Evolutionary conservation across 2,113 vertebrate species (phyloP).

Genomic region (Rhea pennata): DNA sequence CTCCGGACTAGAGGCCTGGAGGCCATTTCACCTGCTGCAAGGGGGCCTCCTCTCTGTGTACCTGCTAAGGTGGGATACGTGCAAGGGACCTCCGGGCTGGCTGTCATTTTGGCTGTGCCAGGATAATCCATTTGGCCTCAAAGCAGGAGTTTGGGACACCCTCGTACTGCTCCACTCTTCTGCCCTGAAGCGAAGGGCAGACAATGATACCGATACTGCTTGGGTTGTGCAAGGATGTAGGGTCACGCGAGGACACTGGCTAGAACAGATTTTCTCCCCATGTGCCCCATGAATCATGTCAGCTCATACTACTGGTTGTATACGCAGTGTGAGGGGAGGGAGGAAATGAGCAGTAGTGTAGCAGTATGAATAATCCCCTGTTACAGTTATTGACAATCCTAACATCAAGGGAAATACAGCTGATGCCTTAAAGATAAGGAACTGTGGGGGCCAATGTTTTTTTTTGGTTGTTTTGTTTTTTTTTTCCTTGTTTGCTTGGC

Average conservation of each 20-base stretch:
- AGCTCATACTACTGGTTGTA: background rate
- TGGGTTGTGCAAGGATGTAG: background rate
- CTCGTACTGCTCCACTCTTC: background rate
- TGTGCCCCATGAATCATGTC: background rate
- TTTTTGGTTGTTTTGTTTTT: background rate
- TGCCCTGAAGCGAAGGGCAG: background rate
- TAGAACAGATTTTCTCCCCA: background rate
- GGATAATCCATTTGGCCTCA: background rate
- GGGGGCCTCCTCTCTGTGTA: background rate
- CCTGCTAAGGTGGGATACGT: background rate
- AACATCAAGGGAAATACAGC: background rate
- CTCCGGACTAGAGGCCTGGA: background rate
- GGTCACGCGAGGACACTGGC: background rate
- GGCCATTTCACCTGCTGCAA: background rate
- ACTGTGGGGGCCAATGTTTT: background rate
- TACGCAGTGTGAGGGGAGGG: background rate
- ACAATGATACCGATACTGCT: background rate
- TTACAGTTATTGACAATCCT: background rate
- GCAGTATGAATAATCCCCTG: background rate
- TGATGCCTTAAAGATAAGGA: background rate
- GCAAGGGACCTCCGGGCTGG: background rate
- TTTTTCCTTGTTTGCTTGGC: background rate
- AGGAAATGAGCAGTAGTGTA: background rate
- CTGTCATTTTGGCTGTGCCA: background rate
- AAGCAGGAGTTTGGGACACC: background rate